phyloP scores from a whole-genome alignment of 2,797 vertebrate species.

The Allobates femoralis region DNA sequence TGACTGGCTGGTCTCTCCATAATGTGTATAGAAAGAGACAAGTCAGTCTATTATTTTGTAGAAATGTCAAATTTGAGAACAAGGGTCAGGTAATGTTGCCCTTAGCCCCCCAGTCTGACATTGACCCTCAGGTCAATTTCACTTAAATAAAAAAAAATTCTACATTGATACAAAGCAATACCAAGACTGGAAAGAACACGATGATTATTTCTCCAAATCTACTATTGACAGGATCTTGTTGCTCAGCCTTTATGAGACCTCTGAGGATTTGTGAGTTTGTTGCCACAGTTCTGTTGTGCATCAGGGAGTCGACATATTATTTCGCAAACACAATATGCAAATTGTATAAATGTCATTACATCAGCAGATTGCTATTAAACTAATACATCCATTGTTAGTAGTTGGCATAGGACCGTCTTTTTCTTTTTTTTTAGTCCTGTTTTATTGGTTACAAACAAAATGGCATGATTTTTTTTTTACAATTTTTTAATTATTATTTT shows the following conservation, averaged over 20 bases:
- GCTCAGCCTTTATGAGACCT: conserved; percentile 6
- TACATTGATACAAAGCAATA: background rate
- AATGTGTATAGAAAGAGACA: too few species aligned
- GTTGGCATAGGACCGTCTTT: background rate
- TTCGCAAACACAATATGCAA: conserved; percentile 1
- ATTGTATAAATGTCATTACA: background rate
- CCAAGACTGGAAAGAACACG: background rate
- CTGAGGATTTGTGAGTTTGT: conserved; percentile 1
- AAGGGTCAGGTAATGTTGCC: too few species aligned
- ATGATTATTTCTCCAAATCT: background rate
- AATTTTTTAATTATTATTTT: background rate
- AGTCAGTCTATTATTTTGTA: too few species aligned
- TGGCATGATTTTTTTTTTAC: background rate
- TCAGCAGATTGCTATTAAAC: background rate
- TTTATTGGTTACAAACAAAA: background rate
- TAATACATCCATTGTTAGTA: background rate
- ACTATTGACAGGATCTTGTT: background rate
- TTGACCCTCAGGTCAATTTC: too few species aligned
- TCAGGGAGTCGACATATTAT: background rate
- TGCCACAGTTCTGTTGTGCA: background rate
- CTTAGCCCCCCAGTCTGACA: too few species aligned
- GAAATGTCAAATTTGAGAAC: too few species aligned
- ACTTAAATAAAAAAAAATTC: background rate
- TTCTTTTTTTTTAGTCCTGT: background rate
- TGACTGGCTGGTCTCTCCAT: too few species aligned